Evolutionary conservation across 2,797 vertebrate species (phyloP).

Genomic region (Lagodon rhomboides): DNA sequence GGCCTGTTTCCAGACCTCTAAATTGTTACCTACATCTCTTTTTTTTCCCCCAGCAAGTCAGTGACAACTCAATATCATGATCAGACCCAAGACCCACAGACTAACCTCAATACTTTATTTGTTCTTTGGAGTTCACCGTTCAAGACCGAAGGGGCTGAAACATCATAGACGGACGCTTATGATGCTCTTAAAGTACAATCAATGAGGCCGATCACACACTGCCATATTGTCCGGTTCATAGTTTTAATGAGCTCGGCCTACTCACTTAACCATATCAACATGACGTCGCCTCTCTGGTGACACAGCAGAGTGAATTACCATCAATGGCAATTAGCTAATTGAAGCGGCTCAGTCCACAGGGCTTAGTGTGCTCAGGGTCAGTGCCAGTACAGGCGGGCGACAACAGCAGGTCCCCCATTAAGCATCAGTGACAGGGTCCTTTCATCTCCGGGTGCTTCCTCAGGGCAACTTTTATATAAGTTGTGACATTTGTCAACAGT

Average conservation of each 20-base stretch:
- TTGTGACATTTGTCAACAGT: constrained; percentile 51
- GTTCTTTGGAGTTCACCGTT: background rate
- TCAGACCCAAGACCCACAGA: background rate
- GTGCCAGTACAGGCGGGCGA: constrained; percentile 30
- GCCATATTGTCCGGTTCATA: constrained; percentile 33
- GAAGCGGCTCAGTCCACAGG: constrained; percentile 51
- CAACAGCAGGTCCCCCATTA: constrained; percentile 45
- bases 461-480: constrained; percentile 20
- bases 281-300: constrained; percentile 34
- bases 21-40: background rate
- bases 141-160: background rate
- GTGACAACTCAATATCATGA: background rate
- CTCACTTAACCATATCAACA: constrained; percentile 55
- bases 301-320: constrained; percentile 50
- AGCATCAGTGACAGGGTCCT: constrained; percentile 28
- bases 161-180: background rate
- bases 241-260: constrained; percentile 46
- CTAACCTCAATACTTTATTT: background rate
- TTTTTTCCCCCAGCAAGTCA: too few species aligned
- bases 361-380: constrained; percentile 49
- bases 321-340: constrained; percentile 59
- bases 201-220: constrained; percentile 10
- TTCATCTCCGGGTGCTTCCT: constrained; percentile 45
- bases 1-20: constrained; percentile 2
- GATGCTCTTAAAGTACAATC: background rate